Base-by-base conservation (phyloP, 2,888 invertebrate species). In the Monoplex corrugatus region DNA sequence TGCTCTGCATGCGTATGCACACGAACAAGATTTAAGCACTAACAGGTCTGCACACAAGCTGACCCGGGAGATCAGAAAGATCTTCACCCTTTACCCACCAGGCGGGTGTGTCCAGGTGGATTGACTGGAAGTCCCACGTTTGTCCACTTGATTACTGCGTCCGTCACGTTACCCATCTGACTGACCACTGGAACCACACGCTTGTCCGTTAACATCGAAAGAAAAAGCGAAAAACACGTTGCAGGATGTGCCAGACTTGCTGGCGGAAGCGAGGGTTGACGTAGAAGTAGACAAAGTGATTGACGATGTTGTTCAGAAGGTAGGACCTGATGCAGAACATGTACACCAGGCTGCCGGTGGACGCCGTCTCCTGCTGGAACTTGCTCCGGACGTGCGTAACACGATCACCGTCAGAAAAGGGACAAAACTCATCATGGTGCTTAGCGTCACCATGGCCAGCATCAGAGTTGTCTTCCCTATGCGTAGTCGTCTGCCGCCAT, bases 311-410 rank as follows among this genome's bases (percentile, higher is more conserved):
- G 87, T 91, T 91, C 8, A 92, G 44, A 45, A 94, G 93, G 89
- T 92, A 94, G 0, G 94, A 94, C 38, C 93, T 90, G 6, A 92
- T 93, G 86, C 92, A 93, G 32, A 94, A 91, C 86, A 93, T 93
- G 88, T 93, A 94, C 35, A 91, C 72, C 13, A 94, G 75, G 87
- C 93, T 72, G 16, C 86, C 75, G 16, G 86, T 57, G 43, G 86
- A 89, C 92, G 87, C 91, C 92, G 23, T 89, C 35, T 92, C 89
- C 38, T 92, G 91, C 68, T 91, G 80, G 89, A 93, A 93, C 16
- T 90, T 91, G 91, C 82, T 87, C 93, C 93, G 16, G 92, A 91
- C 10, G 91, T 91, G 87, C 91, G 91, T 23, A 94, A 75, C 50
- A 93, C 90, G 44, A 92, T 92, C 43, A 92, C 92, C 1, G 93